A percentile compares a stretch with the other conserved stretches of the same genome.
phyloP scores from a whole-genome alignment of 2,797 vertebrate genomes.

The Periparus ater region DNA sequence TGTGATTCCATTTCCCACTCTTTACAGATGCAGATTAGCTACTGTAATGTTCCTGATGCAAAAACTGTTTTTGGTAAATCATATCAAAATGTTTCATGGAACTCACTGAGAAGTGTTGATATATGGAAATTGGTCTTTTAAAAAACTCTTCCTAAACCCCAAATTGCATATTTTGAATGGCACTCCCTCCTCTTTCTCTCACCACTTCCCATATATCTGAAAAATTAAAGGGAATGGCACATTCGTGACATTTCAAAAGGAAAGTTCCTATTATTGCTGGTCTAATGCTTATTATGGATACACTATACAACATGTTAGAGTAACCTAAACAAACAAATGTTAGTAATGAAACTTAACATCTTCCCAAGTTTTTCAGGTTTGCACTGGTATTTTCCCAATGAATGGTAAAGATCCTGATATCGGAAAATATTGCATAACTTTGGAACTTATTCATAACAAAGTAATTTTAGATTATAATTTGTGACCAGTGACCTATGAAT shows the following conservation, averaged over 20 bases:
- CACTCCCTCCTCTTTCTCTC: conserved; percentile 32
- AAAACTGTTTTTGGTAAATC: conserved; percentile 80
- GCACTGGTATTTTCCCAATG: neutral
- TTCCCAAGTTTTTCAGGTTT: conserved; percentile 39
- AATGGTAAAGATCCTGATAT: neutral
- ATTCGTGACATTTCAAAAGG: conserved; percentile 25
- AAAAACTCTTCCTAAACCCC: conserved; percentile 71
- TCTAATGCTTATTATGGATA: conserved; percentile 5
- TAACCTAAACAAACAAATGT: conserved; percentile 25
- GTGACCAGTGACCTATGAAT: neutral
- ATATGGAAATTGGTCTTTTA: conserved; percentile 77
- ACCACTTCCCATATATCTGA: conserved; percentile 60
- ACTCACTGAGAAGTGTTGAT: conserved; percentile 75
- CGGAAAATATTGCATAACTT: neutral
- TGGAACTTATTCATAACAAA: neutral
- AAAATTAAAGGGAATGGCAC: conserved; percentile 60
- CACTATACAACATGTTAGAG: conserved; percentile 6
- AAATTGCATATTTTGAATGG: conserved; percentile 68
- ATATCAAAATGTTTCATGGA: conserved; percentile 79
- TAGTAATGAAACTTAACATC: neutral
- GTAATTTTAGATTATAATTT: conserved; percentile 9
- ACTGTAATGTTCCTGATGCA: conserved; percentile 68
- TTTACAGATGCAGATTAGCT: conserved; percentile 79
- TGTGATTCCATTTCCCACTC: conserved; percentile 74
- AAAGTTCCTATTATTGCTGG: conserved; percentile 6